Evolutionary conservation across 2,888 invertebrate species (phyloP), one percentile per base, ranked within the genome.

Genomic region (Lutraria lutraria): DNA sequence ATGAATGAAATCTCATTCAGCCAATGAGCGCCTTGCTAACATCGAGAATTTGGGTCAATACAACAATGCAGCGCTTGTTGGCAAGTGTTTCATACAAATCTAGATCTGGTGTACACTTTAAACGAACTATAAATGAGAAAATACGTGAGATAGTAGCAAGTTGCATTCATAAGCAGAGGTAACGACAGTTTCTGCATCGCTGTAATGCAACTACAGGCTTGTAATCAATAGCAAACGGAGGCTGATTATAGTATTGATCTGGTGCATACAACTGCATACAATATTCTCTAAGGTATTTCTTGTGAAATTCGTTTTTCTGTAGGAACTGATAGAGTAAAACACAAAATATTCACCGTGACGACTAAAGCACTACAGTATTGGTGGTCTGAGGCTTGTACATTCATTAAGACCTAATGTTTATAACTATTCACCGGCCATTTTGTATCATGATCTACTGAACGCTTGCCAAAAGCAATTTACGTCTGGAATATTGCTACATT

Each of bases 1-100:
- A 81, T 86, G 88, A 90, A 90, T 90, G 86, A 84, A 81, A 80
- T 43, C 80, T 82, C 19, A 72, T 54, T 68, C 88, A 56, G 79
- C 90, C 90, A 90, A 90, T 90, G 52, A 53, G 80, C 52, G 88
- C 43, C 19, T 68, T 21, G 81, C 31, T 83, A 54, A 76, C 76
- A 76, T 15, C 0, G 76, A 34, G 34, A 54, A 90, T 54, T 8
- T 90, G 60, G 90, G 90, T 90, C 88, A 81, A 19, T 56, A 25
- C 60, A 85, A 85, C 80, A 85, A 85, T 85, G 54, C 80, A 29
- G 56, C 80, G 56, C 80, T 80, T 76, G 76, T 76, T 76, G 76
- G 34, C 76, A 76, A 76, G 76, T 76, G 76, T 76, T 31, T 34
- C 19, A 76, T 31, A 34, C 19, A 43, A 43, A 76, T 34, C 31